These are phyloP conservation scores for Nephrotoma flavescens DNA, from an alignment of 2,888 invertebrate genomes.

Conservation along the genomic window DNA sequence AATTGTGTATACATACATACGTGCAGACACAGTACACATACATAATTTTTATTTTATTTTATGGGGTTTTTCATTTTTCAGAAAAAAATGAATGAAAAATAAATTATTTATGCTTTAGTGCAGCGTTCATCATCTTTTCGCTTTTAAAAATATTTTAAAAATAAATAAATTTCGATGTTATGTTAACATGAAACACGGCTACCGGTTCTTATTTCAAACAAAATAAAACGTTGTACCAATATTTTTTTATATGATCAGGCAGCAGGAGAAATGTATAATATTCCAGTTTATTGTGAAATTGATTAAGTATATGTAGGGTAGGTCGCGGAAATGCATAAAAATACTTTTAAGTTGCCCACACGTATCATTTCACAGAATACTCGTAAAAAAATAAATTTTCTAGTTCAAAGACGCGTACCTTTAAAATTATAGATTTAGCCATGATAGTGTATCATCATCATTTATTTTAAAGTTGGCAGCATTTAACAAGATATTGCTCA, in stretches of 20 bases:
- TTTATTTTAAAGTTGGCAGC: background rate
- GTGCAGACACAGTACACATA: background rate
- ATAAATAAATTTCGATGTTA: background rate
- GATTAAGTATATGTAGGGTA: background rate
- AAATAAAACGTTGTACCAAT: background rate
- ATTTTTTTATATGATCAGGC: background rate
- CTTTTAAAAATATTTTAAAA: background rate
- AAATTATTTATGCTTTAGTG: background rate
- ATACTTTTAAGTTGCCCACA: background rate
- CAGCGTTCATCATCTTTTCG: background rate
- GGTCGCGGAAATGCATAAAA: background rate
- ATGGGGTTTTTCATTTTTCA: background rate
- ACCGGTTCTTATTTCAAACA: background rate
- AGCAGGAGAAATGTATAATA: background rate
- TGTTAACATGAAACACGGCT: background rate
- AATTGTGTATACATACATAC: background rate
- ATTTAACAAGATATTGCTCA: background rate
- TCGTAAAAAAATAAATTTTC: background rate
- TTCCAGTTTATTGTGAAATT: background rate
- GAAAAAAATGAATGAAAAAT: background rate
- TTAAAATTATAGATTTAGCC: background rate
- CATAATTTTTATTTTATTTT: background rate
- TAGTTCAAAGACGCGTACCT: background rate
- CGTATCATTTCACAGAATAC: background rate
- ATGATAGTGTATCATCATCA: background rate